Conservation (phyloP, 2,888 invertebrate genomes). For the Branchellion lobata region DNA sequence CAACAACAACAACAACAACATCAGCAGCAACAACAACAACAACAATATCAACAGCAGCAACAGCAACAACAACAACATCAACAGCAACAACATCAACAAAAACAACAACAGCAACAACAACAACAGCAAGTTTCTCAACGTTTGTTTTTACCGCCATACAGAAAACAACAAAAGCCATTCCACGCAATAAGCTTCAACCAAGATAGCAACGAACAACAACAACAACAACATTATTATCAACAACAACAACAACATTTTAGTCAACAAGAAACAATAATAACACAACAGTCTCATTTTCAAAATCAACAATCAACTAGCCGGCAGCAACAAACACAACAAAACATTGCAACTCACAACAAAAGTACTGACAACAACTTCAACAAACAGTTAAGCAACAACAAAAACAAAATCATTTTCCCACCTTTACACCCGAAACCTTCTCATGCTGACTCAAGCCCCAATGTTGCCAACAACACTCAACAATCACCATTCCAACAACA, state of each 20-base stretch:
- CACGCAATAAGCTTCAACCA: not conserved
- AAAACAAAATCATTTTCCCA: not conserved
- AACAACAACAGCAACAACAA: not conserved
- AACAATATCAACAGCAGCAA: not conserved
- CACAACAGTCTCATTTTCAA: not conserved
- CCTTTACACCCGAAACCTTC: conserved; percentile 4
- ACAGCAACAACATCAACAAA: not conserved
- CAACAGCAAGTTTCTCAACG: not conserved
- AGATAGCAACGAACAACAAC: not conserved
- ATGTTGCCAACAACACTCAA: not conserved
- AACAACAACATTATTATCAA: not conserved
- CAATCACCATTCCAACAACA: not conserved
- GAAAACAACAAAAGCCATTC: not conserved
- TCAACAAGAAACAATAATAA: no score
- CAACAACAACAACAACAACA: not conserved
- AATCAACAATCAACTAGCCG: not conserved
- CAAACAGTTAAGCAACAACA: conserved; percentile 1
- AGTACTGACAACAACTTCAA: not conserved
- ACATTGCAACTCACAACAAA: no score
- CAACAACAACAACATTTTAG: not conserved
- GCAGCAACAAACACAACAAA: not conserved
- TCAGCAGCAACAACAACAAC: not conserved
- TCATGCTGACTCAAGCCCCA: not conserved
- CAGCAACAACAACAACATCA: not conserved
- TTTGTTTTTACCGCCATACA: no score